Evolutionary conservation across 2,888 invertebrate species (phyloP).

Genomic region (Macaria notata): DNA sequence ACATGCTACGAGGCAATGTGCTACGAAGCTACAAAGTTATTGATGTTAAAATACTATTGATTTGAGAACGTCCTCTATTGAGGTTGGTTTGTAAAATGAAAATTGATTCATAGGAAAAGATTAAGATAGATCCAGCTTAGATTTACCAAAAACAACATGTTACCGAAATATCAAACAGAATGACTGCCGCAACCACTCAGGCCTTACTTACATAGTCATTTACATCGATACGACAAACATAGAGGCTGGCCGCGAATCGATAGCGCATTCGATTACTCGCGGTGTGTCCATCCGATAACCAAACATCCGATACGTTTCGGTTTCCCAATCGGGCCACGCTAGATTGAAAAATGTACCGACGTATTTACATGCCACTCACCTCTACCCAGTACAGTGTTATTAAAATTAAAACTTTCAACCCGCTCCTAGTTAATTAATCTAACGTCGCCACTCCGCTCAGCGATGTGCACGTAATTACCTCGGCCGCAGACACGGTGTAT

Average conservation of each 20-base stretch:
- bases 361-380: constrained; percentile 29
- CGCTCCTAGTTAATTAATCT: constrained; percentile 62
- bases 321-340: constrained; percentile 43
- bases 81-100: too few species aligned
- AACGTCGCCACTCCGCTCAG: constrained; percentile 33
- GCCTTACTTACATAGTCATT: not conserved
- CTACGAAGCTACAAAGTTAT: too few species aligned
- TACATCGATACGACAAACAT: constrained; percentile 40
- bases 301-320: constrained; percentile 59
- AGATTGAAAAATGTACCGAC: constrained; percentile 54
- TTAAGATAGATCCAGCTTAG: too few species aligned
- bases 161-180: too few species aligned
- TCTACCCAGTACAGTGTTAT: constrained; percentile 35
- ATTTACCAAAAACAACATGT: too few species aligned
- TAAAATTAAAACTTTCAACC: constrained; percentile 62
- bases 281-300: constrained; percentile 55
- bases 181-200: too few species aligned
- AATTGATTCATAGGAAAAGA: too few species aligned
- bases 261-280: constrained; percentile 64
- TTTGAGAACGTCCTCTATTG: too few species aligned
- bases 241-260: constrained; percentile 50
- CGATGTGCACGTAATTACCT: constrained; percentile 63
- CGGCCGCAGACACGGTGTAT: constrained; percentile 52
- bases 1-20: too few species aligned
- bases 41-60: too few species aligned